Base-by-base conservation (phyloP, 2,113 vertebrate species). In the Amphiprion ocellaris region DNA sequence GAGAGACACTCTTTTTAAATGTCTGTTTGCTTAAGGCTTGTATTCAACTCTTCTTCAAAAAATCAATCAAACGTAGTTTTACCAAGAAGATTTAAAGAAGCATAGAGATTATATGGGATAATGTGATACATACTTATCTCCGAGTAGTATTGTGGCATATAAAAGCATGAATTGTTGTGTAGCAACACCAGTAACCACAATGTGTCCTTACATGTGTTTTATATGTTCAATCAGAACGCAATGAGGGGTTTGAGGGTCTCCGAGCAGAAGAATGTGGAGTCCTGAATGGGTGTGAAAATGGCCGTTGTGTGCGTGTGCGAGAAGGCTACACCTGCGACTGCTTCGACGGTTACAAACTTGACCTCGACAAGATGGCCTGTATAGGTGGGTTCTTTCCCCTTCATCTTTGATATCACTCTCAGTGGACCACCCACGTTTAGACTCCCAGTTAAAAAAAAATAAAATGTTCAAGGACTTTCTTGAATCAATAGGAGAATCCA, bases 291-390 rank as follows among this genome's bases (percentile, higher is more conserved):
- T 99, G 97, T 26, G 97, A 99, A 86, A 99, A 99, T 0, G 97
- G 97, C 50, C 96, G 96, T 74, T 99, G 97, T 0, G 97, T 99
- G 10, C 96, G 97, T 0, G 96, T 99, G 73, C 93, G 81, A 41
- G 97, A 98, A 80, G 97, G 97, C 63, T 99, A 97, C 94, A 99
- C 97, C 83, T 99, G 97, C 0, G 97, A 99, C 92, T 99, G 97
- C 93, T 97, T 98, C 4, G 97, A 98, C 4, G 97, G 97, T 75
- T 99, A 96, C 84, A 95, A 95, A 39, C 94, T 98, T 72, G 93
- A 98, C 84, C 90, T 94, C 10, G 92, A 91, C 67, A 96, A 90
- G 81, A 96, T 98, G 97, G 96, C 95, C 71, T 98, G 90, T 41
- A 83, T 89, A 80, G 90, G 91, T 93, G 44, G 10, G 90, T 66